Base-by-base conservation (phyloP, 2,113 vertebrate genomes). In the Larimichthys crocea region DNA sequence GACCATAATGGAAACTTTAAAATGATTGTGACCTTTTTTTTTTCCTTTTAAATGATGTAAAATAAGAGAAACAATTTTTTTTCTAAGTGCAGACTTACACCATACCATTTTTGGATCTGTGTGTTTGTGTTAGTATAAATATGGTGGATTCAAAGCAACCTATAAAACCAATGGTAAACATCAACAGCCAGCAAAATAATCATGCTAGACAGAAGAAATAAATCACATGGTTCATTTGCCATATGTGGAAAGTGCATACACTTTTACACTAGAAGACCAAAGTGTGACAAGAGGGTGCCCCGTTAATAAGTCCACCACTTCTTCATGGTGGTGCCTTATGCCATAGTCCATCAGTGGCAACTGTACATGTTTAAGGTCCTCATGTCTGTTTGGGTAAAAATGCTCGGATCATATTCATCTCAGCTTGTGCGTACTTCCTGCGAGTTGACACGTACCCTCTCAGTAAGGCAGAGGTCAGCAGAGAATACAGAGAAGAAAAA, bases 401-500 rank as follows among this genome's bases (percentile, higher is more conserved):
- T 74, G 76, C 79, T 75, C 17, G 2, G 50, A 46, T 85, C 26
- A 3, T 73, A 69, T 74, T 76, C 49, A 56, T 84, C 68, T 88
- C 64, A 77, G 85, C 59, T 76, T 79, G 83, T 81, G 86, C 48
- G 75, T 89, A 56, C 50, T 10, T 86, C 79, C 79, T 84, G 85
- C 48, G 31, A 73, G 63, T 86, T 76, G 73, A 79, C 78, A 60
- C n/a, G 65, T 86, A 68, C 75, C 89, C 86, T 91, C 83, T 85
- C 70, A 22, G 78, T 93, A 93, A 95, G 91, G 90, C 92, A 92
- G 90, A 91, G 93, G 87, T 87, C 88, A 92, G 89, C 79, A 84
- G 90, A 86, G 79, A 84, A 90, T 82, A 84, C 77, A 85, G 70
- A 88, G 61, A 80, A 85, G 80, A 55, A 80, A 56, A 56, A 66